Base-by-base conservation (phyloP, 2,888 invertebrate species). In the Pinctada fucata region DNA sequence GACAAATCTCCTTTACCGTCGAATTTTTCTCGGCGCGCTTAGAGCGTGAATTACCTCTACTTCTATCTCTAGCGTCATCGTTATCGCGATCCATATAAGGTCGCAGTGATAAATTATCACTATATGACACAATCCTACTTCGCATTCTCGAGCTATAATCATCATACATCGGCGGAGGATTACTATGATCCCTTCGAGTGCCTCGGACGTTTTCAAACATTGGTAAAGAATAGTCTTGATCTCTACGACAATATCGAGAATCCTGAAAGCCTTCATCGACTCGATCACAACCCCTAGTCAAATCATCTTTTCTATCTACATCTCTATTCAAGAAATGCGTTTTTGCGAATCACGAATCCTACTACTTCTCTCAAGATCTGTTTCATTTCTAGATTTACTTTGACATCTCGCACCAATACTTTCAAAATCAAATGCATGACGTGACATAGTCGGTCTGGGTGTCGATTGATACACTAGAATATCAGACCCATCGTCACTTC, bases 1-100 rank as follows among this genome's bases (percentile, higher is more conserved):
- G 66, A 10, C 16, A 66, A 16, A 66, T 16, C 66, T 10, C 31
- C 31, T 66, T 66, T 66, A 10, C 66, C 66, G 66, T 66, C 66
- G n/a, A n/a, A 66, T n/a, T 66, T 66, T n/a, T 66, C n/a, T 66
- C 66, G 4, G 31, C 31, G 10, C 66, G 16, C n/a, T 16, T 66
- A 10, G 58, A 8, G 58, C 10, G 5, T 8, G 58, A 52, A 8
- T 10, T 52, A 5, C 5, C 5, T 8, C 58, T 10, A 10, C 5
- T 52, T 52, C 58, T 52, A 52, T 52, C 58, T 10, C 58, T 52
- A 10, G 58, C 58, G 58, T 52, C 58, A 10, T 5, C 58, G 58
- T 52, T 52, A 8, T 52, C 58, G 58, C 58, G 58, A n/a, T n/a
- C n/a, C n/a, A n/a, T n/a, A n/a, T n/a, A n/a, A n/a, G n/a, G n/a